Evolutionary conservation across 1,140 invertebrate species (phyloP).

Genomic region (Wasmannia auropunctata): DNA sequence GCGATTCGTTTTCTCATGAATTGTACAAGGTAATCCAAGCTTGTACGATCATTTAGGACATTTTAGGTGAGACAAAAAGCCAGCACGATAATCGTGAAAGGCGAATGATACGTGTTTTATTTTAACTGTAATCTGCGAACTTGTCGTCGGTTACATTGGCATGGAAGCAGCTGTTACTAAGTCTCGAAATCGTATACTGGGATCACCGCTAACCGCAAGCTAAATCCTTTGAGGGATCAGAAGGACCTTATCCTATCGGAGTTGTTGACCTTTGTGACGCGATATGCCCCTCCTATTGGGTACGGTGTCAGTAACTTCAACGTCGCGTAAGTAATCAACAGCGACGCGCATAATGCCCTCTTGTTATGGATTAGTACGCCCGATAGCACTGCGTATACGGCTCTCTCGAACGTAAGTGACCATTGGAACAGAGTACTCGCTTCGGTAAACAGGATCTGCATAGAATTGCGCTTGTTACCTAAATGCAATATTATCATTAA

Average conservation of each 20-base stretch:
- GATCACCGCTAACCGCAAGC: slow-evolving; percentile 61
- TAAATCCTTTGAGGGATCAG: slow-evolving; percentile 64
- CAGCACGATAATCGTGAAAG: background rate
- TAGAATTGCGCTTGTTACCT: background rate
- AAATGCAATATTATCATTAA: background rate
- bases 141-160: slow-evolving; percentile 3
- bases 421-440: background rate
- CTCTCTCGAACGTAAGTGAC: slow-evolving; percentile 10
- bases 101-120: background rate
- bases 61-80: too few relatives aligned
- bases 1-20: background rate
- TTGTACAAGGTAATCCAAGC: background rate
- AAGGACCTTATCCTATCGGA: slow-evolving; percentile 60
- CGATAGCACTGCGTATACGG: slow-evolving; percentile 41
- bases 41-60: background rate
- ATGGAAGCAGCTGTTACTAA: slow-evolving; percentile 26
- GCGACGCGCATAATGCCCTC: slow-evolving; percentile 60
- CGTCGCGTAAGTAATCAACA: slow-evolving; percentile 70
- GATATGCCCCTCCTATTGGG: slow-evolving; percentile 60
- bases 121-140: slow-evolving; percentile 22
- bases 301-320: slow-evolving; percentile 64
- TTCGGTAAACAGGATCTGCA: slow-evolving; percentile 2
- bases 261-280: slow-evolving; percentile 64
- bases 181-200: slow-evolving; percentile 57
- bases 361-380: slow-evolving; percentile 59